Conservation (phyloP, 2,797 vertebrate species). For the Pangasius krempfi region DNA sequence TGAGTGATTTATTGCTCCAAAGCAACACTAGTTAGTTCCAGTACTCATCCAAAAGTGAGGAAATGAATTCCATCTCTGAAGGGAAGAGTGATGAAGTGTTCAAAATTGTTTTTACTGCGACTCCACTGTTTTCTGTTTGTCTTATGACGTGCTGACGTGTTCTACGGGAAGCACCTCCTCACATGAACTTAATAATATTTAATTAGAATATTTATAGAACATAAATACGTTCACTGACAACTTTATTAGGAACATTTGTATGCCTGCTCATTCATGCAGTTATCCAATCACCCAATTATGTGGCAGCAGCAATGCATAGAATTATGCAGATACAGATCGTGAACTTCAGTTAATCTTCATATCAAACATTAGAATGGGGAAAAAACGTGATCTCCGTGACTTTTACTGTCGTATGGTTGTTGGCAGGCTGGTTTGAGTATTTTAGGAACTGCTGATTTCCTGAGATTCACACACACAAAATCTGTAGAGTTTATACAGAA, state of each 20-base stretch:
- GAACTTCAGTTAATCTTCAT: not conserved
- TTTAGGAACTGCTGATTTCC: not conserved
- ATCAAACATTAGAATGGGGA: not conserved
- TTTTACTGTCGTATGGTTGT: not conserved
- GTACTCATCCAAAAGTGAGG: not conserved
- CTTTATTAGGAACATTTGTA: not conserved
- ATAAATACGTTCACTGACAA: not conserved
- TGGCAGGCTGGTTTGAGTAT: not conserved
- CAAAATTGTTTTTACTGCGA: not conserved
- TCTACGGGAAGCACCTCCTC: not conserved
- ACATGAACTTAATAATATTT: not conserved
- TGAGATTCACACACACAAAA: too few species aligned
- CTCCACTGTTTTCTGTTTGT: not conserved
- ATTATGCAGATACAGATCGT: not conserved
- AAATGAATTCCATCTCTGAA: not conserved
- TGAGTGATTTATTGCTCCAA: not conserved
- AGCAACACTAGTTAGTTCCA: not conserved
- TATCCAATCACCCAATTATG: not conserved
- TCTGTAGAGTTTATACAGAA: not conserved
- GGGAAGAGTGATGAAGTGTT: not conserved
- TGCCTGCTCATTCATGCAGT: not conserved
- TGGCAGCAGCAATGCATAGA: not conserved
- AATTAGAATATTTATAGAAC: not conserved
- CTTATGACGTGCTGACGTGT: too few species aligned
- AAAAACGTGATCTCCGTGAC: not conserved